phyloP scores from a whole-genome alignment of 2,888 invertebrate genomes.

The Osmoderma eremita region DNA sequence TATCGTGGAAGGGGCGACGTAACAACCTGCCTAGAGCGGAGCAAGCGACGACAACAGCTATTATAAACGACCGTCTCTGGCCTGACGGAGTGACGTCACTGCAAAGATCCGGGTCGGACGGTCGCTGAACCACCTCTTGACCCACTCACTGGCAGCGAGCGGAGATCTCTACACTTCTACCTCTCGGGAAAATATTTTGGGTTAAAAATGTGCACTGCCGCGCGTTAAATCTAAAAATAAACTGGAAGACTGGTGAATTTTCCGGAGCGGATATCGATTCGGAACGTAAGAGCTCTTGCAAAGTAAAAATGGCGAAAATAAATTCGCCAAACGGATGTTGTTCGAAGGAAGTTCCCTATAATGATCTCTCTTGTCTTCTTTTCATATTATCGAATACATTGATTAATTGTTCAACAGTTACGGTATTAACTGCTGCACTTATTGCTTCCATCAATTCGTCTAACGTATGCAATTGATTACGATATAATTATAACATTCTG shows the following conservation, averaged over 20 bases:
- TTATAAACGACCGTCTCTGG: slow-evolving; percentile 41
- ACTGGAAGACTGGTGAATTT: neutral
- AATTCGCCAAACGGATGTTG: too few species aligned
- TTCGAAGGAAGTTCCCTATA: too few species aligned
- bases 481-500: too few species aligned
- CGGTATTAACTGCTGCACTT: too few species aligned
- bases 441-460: too few species aligned
- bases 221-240: slow-evolving; percentile 18
- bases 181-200: slow-evolving; percentile 19
- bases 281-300: too few species aligned
- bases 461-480: too few species aligned
- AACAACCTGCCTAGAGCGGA: slow-evolving; percentile 1
- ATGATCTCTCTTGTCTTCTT: too few species aligned
- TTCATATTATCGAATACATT: too few species aligned
- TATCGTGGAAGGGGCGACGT: neutral
- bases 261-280: too few species aligned
- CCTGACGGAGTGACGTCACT: slow-evolving; percentile 51
- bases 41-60: slow-evolving; percentile 16
- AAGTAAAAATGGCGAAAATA: too few species aligned
- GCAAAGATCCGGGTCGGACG: slow-evolving; percentile 53
- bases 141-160: slow-evolving; percentile 47
- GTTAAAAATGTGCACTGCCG: neutral
- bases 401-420: too few species aligned
- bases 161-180: slow-evolving; percentile 35
- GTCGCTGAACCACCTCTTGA: slow-evolving; percentile 53